Conservation (phyloP, 2,113 vertebrate species). For the Hippocampus barbouri region DNA sequence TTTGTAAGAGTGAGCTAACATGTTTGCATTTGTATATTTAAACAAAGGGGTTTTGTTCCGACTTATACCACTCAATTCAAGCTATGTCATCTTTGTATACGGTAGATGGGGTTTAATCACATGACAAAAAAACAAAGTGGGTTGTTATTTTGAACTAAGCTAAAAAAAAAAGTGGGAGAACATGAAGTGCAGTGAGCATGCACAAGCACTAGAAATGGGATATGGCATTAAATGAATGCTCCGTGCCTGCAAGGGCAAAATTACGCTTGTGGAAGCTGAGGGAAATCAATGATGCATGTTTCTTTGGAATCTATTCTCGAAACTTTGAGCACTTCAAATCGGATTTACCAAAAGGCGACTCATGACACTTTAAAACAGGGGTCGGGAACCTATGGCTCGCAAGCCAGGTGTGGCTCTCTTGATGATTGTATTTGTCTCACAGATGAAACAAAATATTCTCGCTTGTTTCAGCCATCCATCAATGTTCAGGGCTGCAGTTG, state of each 20-base stretch:
- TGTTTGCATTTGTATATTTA: not conserved
- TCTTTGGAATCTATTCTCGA: not conserved
- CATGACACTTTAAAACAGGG: not conserved
- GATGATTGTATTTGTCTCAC: no score
- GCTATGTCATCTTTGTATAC: not conserved
- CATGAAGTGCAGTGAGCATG: not conserved
- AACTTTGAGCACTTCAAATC: not conserved
- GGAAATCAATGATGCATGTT: constrained; percentile 1
- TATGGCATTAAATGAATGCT: not conserved
- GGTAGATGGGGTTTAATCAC: not conserved
- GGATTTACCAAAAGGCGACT: not conserved
- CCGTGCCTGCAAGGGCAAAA: not conserved
- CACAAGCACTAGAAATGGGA: not conserved
- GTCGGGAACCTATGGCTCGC: no score
- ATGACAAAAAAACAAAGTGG: constrained; percentile 1
- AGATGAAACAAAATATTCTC: no score
- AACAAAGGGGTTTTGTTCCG: not conserved
- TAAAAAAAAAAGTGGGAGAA: not conserved
- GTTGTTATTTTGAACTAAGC: not conserved
- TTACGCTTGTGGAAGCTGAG: not conserved
- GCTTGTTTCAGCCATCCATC: no score
- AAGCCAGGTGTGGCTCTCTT: no score
- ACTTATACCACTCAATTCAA: not conserved
- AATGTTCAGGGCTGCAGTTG: no score
- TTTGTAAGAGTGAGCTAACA: not conserved